Evolutionary conservation across 2,113 vertebrate genomes (phyloP), one percentile per base, ranked within the genome.

Genomic region (Pantherophis guttatus): DNA sequence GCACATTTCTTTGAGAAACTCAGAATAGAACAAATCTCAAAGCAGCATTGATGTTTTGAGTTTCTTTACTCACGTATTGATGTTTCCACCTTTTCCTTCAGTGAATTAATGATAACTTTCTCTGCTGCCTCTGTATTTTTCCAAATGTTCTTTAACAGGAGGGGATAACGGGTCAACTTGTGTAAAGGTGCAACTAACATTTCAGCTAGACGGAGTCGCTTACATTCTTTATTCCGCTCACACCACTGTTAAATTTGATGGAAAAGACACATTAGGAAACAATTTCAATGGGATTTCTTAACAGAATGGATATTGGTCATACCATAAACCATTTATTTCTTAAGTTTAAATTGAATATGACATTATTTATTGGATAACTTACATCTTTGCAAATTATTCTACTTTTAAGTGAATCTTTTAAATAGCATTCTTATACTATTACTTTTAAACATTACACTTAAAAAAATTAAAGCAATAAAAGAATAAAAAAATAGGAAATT

Each of bases 131-230:
- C 95, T 53, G 93, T 93, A 90, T 98, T 98, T 91, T 97, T 97
- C 70, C 98, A 98, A n/a, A 99, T 98, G 90, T 98, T 99, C 96
- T 98, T 97, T 93, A 99, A 91, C 96, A 99, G 93, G 89, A 99
- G 97, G 0, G 98, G 98, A 93, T 99, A 99, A 15, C 97, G 97
- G 0, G 98, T 99, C 39, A 99, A 95, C 90, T 98, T 97, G 96
- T 99, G 98, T 70, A 99, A 92, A 0, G 98, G 98, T 13, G 97
- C 98, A 13, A 99, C 98, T 93, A 99, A 94, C 93, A 99, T 97
- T 97, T 99, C 98, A 0, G 98, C 95, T 29, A 99, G 96, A 55
- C 97, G 99, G 53, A 99, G 97, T 88, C 97, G 96, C 59, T 97
- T 97, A 94, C 99, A 99, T 88, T 97, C 98, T 23, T 98, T 91